A percentile compares a stretch with the other conserved stretches of the same genome.
Conservation (phyloP, 2,888 invertebrate species). For the Pycnomerus fuliginosus region DNA sequence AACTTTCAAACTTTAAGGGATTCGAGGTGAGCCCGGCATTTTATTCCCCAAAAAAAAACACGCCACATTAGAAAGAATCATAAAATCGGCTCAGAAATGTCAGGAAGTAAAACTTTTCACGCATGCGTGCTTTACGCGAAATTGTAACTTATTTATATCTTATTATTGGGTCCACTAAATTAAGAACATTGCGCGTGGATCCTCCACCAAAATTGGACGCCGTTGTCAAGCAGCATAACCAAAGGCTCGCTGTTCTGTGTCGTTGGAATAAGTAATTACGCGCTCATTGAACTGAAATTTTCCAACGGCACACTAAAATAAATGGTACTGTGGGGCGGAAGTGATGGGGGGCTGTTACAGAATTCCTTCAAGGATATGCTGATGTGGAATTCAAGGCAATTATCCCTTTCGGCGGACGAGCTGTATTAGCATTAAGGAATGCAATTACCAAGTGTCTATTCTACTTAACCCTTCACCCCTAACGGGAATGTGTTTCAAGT, state of each 20-base stretch:
- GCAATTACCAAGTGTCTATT: conserved; percentile 49
- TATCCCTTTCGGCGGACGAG: conserved; percentile 44
- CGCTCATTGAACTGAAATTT: conserved; percentile 22
- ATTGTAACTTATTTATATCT: conserved; percentile 35
- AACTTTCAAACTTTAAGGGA: conserved; percentile 16
- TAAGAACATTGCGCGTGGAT: conserved; percentile 22
- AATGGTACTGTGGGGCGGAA: conserved; percentile 21
- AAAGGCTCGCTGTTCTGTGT: not conserved
- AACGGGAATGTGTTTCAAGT: conserved; percentile 21
- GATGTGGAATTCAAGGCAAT: conserved; percentile 47
- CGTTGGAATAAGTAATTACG: conserved; percentile 21
- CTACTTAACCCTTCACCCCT: conserved; percentile 40
- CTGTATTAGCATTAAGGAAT: conserved; percentile 50
- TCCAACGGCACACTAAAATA: conserved; percentile 15
- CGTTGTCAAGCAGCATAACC: not conserved
- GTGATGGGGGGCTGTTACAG: conserved; percentile 16
- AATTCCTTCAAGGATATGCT: conserved; percentile 43
- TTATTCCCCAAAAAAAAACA: too few species aligned
- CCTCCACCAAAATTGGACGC: not conserved
- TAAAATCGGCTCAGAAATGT: conserved; percentile 34
- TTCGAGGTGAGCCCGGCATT: too few species aligned
- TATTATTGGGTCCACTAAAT: conserved; percentile 35
- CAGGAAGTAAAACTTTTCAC: conserved; percentile 37
- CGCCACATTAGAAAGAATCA: conserved; percentile 7
- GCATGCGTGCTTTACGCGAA: conserved; percentile 28